Base-by-base conservation (phyloP, 1,140 invertebrate genomes). In the Drosophila lacertosa region DNA sequence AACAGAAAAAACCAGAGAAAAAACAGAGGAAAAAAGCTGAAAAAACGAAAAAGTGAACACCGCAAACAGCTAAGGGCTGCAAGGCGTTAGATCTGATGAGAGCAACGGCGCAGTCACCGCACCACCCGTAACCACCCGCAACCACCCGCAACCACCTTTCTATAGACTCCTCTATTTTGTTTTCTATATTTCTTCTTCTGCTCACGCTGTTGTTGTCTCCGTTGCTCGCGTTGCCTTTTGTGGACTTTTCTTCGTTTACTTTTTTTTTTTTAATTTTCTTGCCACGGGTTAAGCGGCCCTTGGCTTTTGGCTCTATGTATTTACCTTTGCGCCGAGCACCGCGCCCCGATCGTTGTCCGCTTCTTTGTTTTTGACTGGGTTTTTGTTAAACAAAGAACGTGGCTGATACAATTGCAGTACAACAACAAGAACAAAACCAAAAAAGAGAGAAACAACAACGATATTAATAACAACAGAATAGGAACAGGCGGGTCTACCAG, bases 231-330 rank as follows among this genome's bases (percentile, higher is more conserved):
- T 47, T 60, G 22, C 44, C 5, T 22, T 20, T 39, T 48, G 44
- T 18, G 40, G 32, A 3, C 29, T 57, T 40, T 47, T 9, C 13
- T 20, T 59, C 33, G 35, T 60, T 55, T 48, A 68, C 18, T 35
- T 59, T 53, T 40, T 54, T 13, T 24, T 72, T 75, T 62, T 66
- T 64, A 73, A 68, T 74, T 76, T 76, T 75, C 55, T 58, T 76
- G 59, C 42, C 58, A 55, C 35, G 51, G 60, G 74, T 62, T 82
- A 71, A 75, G 65, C 79, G 65, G 55, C 65, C 65, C 66, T 82
- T 83, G 79, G 74, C 74, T 78, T 83, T 82, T 78, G 80, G 75
- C 79, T 79, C 77, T 71, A 83, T 82, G 62, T 83, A 67, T 84
- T 83, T 79, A 83, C 79, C 79, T 79, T 70, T 74, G 62, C 53